Percentiles rank a stretch among this genome's conserved stretches.
Conservation (phyloP, 2,113 vertebrate genomes). For the Gobio gobio region DNA sequence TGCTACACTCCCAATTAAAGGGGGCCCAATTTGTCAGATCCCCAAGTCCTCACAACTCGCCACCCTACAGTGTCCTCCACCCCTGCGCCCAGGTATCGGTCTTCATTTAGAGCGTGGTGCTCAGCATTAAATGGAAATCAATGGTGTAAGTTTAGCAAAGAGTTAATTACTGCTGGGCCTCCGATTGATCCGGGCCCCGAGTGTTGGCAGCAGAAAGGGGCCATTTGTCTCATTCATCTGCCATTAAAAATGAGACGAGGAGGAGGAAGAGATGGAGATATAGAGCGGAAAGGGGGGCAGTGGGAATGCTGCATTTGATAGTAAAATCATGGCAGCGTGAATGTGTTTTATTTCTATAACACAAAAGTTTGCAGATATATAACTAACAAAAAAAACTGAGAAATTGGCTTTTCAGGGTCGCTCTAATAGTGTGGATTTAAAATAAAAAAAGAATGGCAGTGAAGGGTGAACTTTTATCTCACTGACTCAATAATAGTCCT, state of each 20-base stretch:
- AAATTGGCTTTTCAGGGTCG: neutral
- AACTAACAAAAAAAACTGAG: neutral
- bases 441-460: conserved; percentile 6
- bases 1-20: conserved; percentile 65
- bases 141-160: conserved; percentile 93
- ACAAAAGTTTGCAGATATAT: conserved; percentile 4
- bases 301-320: neutral
- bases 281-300: neutral
- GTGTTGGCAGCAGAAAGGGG: conserved; percentile 82
- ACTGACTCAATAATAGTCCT: conserved; percentile 23
- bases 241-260: conserved; percentile 82
- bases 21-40: conserved; percentile 61
- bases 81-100: conserved; percentile 77
- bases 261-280: conserved; percentile 63
- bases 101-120: conserved; percentile 88
- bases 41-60: conserved; percentile 78
- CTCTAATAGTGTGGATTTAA: conserved; percentile 3
- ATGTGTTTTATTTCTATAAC: neutral
- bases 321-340: neutral
- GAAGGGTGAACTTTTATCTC: conserved; percentile 21
- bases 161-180: conserved; percentile 90
- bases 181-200: conserved; percentile 86
- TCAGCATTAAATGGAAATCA: conserved; percentile 91
- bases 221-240: conserved; percentile 89
- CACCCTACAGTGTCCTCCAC: conserved; percentile 70